phyloP scores from a whole-genome alignment of 2,797 vertebrate species.

The Spinus pinus region DNA sequence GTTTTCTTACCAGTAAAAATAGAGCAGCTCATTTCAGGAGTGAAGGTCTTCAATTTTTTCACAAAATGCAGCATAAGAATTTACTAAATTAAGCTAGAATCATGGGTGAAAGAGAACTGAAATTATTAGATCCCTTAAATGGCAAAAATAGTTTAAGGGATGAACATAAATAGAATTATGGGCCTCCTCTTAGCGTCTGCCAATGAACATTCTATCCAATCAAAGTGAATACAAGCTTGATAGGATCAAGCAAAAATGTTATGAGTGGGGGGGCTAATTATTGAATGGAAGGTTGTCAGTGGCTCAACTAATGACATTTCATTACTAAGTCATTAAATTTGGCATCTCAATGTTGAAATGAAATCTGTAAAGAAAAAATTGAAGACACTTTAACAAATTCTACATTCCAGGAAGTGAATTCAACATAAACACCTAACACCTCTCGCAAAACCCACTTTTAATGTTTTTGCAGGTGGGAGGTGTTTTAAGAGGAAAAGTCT shows the following conservation, averaged over 20 bases:
- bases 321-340: not conserved
- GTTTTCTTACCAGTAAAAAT: not conserved
- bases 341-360: not conserved
- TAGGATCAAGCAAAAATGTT: not conserved
- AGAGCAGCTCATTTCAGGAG: not conserved
- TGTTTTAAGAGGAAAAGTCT: not conserved
- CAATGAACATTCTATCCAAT: constrained; percentile 23
- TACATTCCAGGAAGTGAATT: not conserved
- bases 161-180: not conserved
- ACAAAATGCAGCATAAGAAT: not conserved
- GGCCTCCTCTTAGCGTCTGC: not conserved
- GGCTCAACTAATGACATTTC: not conserved
- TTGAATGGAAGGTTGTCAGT: not conserved
- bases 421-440: not conserved
- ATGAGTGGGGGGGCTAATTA: not conserved
- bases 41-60: not conserved
- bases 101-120: not conserved
- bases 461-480: not conserved
- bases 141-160: not conserved
- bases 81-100: constrained; percentile 20
- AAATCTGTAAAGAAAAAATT: not conserved
- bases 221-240: constrained; percentile 17
- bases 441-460: not conserved
- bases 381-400: not conserved
- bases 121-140: constrained; percentile 20